Conservation (phyloP, 2,797 vertebrate genomes). For the Loris lydekkerianus region DNA sequence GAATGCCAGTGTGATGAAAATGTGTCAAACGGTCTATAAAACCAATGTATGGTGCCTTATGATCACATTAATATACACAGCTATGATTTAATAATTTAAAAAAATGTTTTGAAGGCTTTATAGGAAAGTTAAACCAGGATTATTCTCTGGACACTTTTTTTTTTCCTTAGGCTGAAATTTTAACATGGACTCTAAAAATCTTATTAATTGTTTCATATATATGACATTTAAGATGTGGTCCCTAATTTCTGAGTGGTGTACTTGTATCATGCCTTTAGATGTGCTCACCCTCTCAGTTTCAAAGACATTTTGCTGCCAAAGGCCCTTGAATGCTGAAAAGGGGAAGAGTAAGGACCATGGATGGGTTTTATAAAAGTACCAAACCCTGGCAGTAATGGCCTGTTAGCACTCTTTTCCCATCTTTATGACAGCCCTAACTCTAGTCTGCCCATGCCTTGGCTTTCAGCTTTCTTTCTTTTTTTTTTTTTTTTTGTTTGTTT, state of each 20-base stretch:
- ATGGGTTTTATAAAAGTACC: rapidly evolving
- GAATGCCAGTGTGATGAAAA: too few species aligned
- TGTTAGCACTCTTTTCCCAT: neutral
- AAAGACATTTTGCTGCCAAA: neutral
- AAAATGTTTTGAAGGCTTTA: neutral
- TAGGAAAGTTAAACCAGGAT: neutral
- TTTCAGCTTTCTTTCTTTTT: neutral
- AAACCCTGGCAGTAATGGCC: neutral
- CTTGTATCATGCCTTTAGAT: neutral
- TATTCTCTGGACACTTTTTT: neutral
- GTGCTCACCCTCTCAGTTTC: neutral
- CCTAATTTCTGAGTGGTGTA: neutral
- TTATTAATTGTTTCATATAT: neutral
- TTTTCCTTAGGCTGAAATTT: neutral
- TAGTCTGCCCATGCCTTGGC: too few species aligned
- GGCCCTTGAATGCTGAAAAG: rapidly evolving
- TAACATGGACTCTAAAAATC: neutral
- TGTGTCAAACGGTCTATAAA: too few species aligned
- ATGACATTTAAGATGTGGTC: too few species aligned
- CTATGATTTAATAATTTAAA: too few species aligned
- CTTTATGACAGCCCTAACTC: neutral
- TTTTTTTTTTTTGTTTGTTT: too few species aligned
- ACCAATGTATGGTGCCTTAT: too few species aligned
- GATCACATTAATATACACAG: too few species aligned
- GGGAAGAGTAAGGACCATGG: neutral